These are phyloP conservation scores for Hycleus phaleratus DNA, from an alignment of 1,140 invertebrate genomes.

Conservation along the genomic window DNA sequence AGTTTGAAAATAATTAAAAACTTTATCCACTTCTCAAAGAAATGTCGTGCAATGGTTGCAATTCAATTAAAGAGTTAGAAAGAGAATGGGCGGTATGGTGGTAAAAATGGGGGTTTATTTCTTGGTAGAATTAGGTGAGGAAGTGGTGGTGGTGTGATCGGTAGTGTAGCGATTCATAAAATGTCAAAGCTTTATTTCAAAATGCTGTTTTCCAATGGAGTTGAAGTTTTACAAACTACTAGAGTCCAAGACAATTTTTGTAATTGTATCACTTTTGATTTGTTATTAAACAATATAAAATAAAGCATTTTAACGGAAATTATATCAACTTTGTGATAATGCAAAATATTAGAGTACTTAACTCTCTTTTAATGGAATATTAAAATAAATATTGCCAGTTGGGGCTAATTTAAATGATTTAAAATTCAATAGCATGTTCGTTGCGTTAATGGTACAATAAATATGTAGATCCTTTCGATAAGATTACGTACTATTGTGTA, in stretches of 20 bases:
- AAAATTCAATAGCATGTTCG: conserved; percentile 33
- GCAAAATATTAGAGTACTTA: conserved; percentile 9
- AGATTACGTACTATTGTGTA: conserved; percentile 15
- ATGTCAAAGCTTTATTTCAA: conserved; percentile 30
- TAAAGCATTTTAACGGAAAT: not conserved
- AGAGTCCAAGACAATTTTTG: too few relatives aligned
- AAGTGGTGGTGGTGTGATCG: too few relatives aligned
- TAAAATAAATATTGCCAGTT: conserved; percentile 23
- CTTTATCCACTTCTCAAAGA: conserved; percentile 36
- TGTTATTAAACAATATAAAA: too few relatives aligned
- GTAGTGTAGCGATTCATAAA: not conserved
- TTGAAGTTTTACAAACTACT: too few relatives aligned
- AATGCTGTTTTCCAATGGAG: too few relatives aligned
- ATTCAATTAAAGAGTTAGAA: conserved; percentile 37
- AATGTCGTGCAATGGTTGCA: conserved; percentile 37
- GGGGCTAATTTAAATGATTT: conserved; percentile 34
- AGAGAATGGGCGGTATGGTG: not conserved
- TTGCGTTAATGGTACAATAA: conserved; percentile 34
- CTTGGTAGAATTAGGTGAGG: not conserved
- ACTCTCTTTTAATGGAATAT: conserved; percentile 23
- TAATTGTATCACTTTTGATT: too few relatives aligned
- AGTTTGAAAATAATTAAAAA: conserved; percentile 40
- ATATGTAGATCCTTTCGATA: conserved; percentile 24
- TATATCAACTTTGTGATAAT: not conserved
- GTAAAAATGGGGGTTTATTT: not conserved